A percentile compares a stretch with the other conserved stretches of the same genome.
Evolutionary conservation across 2,888 invertebrate genomes (phyloP).

Genomic region (Meiosimyza platycephala): DNA sequence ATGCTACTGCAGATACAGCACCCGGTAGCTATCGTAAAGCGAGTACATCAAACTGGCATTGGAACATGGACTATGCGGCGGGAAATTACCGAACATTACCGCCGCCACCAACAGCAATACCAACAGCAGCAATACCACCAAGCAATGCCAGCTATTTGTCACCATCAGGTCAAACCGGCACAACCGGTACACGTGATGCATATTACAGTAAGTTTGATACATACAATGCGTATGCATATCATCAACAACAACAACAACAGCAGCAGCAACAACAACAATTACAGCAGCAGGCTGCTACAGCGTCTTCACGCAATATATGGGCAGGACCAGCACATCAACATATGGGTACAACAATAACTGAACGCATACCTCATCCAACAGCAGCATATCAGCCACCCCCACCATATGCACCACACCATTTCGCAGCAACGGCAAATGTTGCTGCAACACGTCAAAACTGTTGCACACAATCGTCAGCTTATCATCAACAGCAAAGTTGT

Average conservation of each 20-base stretch:
- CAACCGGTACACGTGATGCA: slow-evolving; percentile 40
- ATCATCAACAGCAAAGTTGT: slow-evolving; percentile 53
- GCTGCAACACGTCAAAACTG: slow-evolving; percentile 54
- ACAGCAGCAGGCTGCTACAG: slow-evolving; percentile 21
- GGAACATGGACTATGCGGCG: slow-evolving; percentile 53
- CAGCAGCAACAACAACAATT: slow-evolving; percentile 33
- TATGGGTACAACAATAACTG: neutral
- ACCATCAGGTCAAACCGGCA: slow-evolving; percentile 35
- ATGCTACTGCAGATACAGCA: slow-evolving; percentile 27
- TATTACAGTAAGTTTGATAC: slow-evolving; percentile 56
- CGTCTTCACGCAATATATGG: slow-evolving; percentile 47
- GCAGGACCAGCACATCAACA: slow-evolving; percentile 2
- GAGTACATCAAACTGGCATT: slow-evolving; percentile 49
- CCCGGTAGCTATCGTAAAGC: slow-evolving; percentile 52
- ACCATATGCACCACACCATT: slow-evolving; percentile 26
- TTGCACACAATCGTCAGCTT: slow-evolving; percentile 54
- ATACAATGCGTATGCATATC: slow-evolving; percentile 44
- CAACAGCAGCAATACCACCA: slow-evolving; percentile 37
- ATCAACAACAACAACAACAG: slow-evolving; percentile 32
- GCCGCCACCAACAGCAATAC: slow-evolving; percentile 39
- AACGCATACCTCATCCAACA: slow-evolving; percentile 24
- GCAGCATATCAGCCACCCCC: slow-evolving; percentile 21
- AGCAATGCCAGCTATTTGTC: slow-evolving; percentile 42
- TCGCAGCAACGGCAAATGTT: slow-evolving; percentile 30
- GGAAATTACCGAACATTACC: slow-evolving; percentile 51